Conservation (phyloP, 1,140 invertebrate genomes). For the Platorchestia sp. region DNA sequence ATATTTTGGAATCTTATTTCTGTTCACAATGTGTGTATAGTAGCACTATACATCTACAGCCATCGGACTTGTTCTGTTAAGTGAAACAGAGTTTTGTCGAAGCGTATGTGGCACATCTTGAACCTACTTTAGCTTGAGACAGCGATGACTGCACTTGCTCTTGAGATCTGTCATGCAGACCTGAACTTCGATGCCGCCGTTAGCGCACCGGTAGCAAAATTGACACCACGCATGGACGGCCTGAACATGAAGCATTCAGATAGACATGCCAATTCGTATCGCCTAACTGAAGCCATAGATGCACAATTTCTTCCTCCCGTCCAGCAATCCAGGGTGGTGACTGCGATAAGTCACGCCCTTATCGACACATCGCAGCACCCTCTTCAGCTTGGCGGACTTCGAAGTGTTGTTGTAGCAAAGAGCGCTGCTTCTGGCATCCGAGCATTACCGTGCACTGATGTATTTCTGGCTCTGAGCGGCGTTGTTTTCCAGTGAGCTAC, state of each 20-base stretch:
- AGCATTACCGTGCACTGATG: neutral
- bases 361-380: constrained; percentile 7
- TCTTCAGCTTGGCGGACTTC: neutral
- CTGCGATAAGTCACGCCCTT: constrained; percentile 12
- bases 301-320: neutral
- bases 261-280: neutral
- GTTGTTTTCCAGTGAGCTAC: neutral
- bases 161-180: neutral
- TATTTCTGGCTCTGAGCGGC: neutral
- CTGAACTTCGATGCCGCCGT: neutral
- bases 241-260: neutral
- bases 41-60: no score
- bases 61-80: no score
- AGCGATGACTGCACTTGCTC: neutral
- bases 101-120: no score
- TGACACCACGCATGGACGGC: neutral
- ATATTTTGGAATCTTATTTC: no score
- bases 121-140: no score
- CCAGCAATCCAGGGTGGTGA: neutral
- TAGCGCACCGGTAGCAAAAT: neutral
- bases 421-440: neutral
- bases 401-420: neutral
- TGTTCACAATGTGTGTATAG: no score
- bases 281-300: neutral
- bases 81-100: no score